Evolutionary conservation across 2,113 vertebrate species (phyloP), one percentile per base, ranked within the genome.

Genomic region (Columba janthina): DNA sequence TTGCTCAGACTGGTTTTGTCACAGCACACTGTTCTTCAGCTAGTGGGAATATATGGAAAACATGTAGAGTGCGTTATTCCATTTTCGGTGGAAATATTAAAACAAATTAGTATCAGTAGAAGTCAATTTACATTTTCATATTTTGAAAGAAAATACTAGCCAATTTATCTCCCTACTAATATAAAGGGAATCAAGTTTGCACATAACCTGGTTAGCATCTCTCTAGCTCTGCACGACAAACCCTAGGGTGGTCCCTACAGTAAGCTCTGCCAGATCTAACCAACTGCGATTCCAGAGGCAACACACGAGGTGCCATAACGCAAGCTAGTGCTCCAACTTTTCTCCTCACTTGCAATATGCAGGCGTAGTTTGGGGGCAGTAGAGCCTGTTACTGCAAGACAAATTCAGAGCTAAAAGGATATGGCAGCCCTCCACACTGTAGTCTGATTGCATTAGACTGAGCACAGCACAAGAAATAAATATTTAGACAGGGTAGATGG

Each of bases 401-500:
- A 97, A 97, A 97, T 93, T 88, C 96, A 69, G 81, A 97, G 82
- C 93, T 97, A 95, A 98, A 95, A 98, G 97, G 96, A 97, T 88
- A 96, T 97, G 98, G 98, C 98, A 98, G 96, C 73, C 61, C 97
- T 98, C 97, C 97, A 96, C 95, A 77, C 91, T 94, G 93, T 69
- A 67, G 96, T 98, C 97, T 97, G 97, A 98, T 98, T 97, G 91
- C 97, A 98, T 98, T 98, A 98, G 97, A 93, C 95, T 36, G 79
- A 97, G 96, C 95, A 83, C 29, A 7, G 97, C 93, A 56, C 94
- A 96, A 93, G 97, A 97, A 98, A 98, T 97, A 98, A 98, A 98
- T 98, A 98, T 98, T 98, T 98, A 98, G 98, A 98, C 97, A 98
- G 97, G 93, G 91, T 94, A 97, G 97, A 98, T 95, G 97, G 96